phyloP scores from a whole-genome alignment of 2,113 vertebrate genomes.

The Indicator indicator region DNA sequence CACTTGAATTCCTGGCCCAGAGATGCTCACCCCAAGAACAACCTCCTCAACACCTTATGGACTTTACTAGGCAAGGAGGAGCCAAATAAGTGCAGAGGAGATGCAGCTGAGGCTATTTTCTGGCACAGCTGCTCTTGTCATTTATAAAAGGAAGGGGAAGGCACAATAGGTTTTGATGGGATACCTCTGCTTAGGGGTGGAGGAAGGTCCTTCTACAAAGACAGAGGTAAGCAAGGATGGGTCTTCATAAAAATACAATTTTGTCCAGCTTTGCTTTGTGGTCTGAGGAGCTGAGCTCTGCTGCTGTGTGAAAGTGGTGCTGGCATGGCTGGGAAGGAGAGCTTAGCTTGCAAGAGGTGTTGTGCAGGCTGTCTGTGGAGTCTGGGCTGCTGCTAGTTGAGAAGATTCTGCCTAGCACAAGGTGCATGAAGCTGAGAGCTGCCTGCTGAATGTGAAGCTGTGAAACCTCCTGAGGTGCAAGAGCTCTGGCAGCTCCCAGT shows the following conservation, averaged over 20 bases:
- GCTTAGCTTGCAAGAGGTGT: not conserved
- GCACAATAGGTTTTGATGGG: accelerated
- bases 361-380: not conserved
- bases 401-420: not conserved
- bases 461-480: slow-evolving; percentile 2
- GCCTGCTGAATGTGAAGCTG: not conserved
- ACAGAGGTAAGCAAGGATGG: not conserved
- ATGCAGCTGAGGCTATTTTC: not conserved
- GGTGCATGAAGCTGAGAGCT: not conserved
- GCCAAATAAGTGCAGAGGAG: not conserved
- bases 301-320: not conserved
- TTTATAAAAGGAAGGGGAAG: not conserved
- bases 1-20: not conserved
- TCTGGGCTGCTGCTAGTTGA: not conserved
- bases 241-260: not conserved
- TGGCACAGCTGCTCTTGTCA: not conserved
- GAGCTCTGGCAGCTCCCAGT: slow-evolving; percentile 24
- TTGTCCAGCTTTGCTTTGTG: not conserved
- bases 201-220: accelerated
- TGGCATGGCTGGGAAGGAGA: not conserved
- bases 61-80: not conserved
- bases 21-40: not conserved
- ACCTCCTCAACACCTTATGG: not conserved
- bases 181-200: not conserved
- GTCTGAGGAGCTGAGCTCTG: not conserved